Evolutionary conservation across 2,888 invertebrate species (phyloP).

Genomic region (Lepidocyrtoides sp.): DNA sequence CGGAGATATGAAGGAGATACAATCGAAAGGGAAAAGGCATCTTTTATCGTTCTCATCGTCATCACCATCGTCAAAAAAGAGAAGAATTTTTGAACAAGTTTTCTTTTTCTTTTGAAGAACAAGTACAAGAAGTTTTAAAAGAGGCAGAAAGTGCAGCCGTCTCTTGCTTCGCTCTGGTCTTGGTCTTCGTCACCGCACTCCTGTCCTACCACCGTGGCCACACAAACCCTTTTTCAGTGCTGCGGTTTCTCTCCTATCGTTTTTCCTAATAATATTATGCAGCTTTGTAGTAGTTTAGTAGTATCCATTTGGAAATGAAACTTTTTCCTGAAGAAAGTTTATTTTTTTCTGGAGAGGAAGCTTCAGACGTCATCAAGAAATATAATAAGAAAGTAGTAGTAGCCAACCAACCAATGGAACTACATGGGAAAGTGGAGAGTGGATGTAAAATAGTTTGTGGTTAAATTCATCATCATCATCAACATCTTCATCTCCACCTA

Average conservation of each 20-base stretch:
- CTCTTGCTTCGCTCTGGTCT: neutral
- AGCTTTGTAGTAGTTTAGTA: neutral
- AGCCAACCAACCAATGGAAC: neutral
- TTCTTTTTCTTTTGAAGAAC: neutral
- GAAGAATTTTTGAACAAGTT: neutral
- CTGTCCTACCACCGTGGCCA: conserved; percentile 2
- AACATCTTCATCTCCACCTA: neutral
- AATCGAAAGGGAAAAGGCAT: neutral
- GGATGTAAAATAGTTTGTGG: conserved; percentile 2
- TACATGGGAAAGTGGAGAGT: neutral
- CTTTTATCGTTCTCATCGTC: neutral
- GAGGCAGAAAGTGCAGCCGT: neutral
- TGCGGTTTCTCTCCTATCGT: conserved; percentile 22
- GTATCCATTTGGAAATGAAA: conserved; percentile 17
- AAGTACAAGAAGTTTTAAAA: neutral
- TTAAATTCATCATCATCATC: neutral
- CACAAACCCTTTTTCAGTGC: neutral
- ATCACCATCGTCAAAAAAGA: neutral
- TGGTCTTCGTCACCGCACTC: conserved; percentile 2
- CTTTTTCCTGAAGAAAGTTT: neutral
- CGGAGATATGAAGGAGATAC: conserved; percentile 11
- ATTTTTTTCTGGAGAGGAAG: neutral
- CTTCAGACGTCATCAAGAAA: neutral
- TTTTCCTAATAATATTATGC: neutral
- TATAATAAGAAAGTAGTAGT: neutral